Conservation (phyloP, 2,888 invertebrate genomes). For the Muscina levida region DNA sequence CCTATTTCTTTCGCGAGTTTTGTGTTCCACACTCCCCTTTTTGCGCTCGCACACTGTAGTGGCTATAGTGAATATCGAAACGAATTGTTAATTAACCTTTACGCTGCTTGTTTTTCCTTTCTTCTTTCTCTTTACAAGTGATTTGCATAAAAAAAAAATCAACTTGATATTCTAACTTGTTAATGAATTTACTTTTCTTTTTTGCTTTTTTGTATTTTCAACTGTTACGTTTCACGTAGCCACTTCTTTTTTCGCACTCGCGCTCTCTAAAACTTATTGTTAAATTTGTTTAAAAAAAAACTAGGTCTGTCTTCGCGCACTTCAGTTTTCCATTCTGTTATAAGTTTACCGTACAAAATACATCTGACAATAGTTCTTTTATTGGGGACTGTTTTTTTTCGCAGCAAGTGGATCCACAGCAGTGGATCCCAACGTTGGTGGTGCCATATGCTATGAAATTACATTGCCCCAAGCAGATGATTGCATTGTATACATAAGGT, state of each 20-base stretch:
- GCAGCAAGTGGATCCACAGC: neutral
- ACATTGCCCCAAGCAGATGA: too few relatives aligned
- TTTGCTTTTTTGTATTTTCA: neutral
- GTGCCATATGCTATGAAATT: slow-evolving; percentile 25
- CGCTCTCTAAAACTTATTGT: neutral
- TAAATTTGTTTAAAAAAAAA: too few relatives aligned
- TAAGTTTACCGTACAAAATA: slow-evolving; percentile 52
- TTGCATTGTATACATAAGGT: too few relatives aligned
- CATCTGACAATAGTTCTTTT: slow-evolving; percentile 49
- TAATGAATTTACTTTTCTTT: slow-evolving; percentile 1
- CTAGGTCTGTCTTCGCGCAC: too few relatives aligned
- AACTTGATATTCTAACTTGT: neutral
- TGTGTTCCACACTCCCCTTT: slow-evolving; percentile 34
- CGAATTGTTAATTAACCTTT: slow-evolving; percentile 46
- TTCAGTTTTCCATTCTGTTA: neutral
- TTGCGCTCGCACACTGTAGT: neutral
- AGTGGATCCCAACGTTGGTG: slow-evolving; percentile 15
- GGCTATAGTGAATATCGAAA: slow-evolving; percentile 1
- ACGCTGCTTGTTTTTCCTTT: neutral
- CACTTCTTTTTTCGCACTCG: neutral
- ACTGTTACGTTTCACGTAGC: neutral
- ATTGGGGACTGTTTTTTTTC: slow-evolving; percentile 39
- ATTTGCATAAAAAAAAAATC: slow-evolving; percentile 22
- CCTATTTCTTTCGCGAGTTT: slow-evolving; percentile 45
- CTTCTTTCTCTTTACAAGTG: slow-evolving; percentile 6